Conservation (phyloP, 2,888 invertebrate species). For the Amblyjoppa proteus region DNA sequence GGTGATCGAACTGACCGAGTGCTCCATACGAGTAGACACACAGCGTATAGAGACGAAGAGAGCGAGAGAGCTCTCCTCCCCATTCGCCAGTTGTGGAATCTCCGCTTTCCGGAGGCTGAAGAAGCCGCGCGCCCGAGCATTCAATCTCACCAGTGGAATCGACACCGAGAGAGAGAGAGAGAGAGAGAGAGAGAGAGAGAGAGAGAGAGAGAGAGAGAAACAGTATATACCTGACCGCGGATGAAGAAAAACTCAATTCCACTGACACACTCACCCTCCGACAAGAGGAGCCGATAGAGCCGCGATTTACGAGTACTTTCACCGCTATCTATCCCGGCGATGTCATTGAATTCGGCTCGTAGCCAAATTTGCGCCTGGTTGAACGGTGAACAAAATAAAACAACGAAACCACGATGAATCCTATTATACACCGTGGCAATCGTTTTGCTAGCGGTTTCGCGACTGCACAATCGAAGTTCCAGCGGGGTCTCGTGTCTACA, state of each 20-base stretch:
- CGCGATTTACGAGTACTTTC: slow-evolving; percentile 7
- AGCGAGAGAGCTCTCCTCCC: slow-evolving; percentile 1
- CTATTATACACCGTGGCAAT: slow-evolving; percentile 26
- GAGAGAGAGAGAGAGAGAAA: background rate
- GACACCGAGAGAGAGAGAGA: background rate
- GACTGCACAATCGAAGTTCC: slow-evolving; percentile 33
- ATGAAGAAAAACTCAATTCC: slow-evolving; percentile 48
- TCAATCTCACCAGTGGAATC: slow-evolving; percentile 14
- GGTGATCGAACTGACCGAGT: slow-evolving; percentile 75
- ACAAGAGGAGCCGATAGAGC: slow-evolving; percentile 10
- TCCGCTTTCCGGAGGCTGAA: slow-evolving; percentile 2
- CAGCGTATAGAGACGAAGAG: background rate
- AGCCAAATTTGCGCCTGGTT: slow-evolving; percentile 25
- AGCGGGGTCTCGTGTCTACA: background rate
- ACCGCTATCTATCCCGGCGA: background rate
- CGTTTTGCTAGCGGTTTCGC: slow-evolving; percentile 14
- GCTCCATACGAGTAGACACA: slow-evolving; percentile 22
- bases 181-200: background rate
- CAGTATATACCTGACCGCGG: slow-evolving; percentile 5
- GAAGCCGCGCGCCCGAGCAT: slow-evolving; percentile 23
- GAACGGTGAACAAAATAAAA: background rate
- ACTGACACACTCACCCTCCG: slow-evolving; percentile 43
- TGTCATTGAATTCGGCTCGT: slow-evolving; percentile 11
- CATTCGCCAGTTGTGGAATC: slow-evolving; percentile 11
- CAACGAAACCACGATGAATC: background rate